Evolutionary conservation across 2,888 invertebrate genomes (phyloP), one percentile per base, ranked within the genome.

Genomic region (Vanessa cardui): DNA sequence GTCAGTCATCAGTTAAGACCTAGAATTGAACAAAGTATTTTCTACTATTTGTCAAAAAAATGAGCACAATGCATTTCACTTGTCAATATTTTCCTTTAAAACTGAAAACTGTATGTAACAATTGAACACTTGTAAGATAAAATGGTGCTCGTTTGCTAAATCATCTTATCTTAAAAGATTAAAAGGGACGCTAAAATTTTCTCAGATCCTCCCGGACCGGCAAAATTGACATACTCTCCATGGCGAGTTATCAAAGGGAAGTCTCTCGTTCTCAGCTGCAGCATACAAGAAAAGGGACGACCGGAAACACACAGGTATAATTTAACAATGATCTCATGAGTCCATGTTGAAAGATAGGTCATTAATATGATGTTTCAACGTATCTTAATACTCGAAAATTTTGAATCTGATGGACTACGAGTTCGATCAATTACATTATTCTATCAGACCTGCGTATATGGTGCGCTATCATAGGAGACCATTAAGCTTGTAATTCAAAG

Each of bases 201-300:
- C 9, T 33, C 85, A 97, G 96, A 98, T 92, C 96, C 97, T 33
- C 98, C 98, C 0, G 97, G 97, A 0, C 95, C 96, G n/a, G 97
- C 98, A 0, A 94, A 94, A 69, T 89, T 98, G 56, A 94, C 94
- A 0, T 96, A 96, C 80, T 94, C 95, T 20, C 97, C 97, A 0
- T 93, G 94, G 78, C 91, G 95, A 39, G 97, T 98, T 0, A 94
- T 97, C 52, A 98, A 98, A 84, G 96, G 96, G 73, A 96, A 95
- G 73, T 94, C 96, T 47, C 94, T 98, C 31, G 96, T 96, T n/a
- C 94, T 99, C 72, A 95, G 95, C 33, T 99, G 99, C 89, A 94
- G 95, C 49, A 96, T 98, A 63, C 95, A 95, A 71, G 97, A 98
- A 86, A 94, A 94, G 9, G 99, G 99, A 18, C 93, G 97, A 74